These are phyloP conservation scores for Euproctis similis DNA, from an alignment of 2,888 invertebrate genomes.

Conservation along the genomic window DNA sequence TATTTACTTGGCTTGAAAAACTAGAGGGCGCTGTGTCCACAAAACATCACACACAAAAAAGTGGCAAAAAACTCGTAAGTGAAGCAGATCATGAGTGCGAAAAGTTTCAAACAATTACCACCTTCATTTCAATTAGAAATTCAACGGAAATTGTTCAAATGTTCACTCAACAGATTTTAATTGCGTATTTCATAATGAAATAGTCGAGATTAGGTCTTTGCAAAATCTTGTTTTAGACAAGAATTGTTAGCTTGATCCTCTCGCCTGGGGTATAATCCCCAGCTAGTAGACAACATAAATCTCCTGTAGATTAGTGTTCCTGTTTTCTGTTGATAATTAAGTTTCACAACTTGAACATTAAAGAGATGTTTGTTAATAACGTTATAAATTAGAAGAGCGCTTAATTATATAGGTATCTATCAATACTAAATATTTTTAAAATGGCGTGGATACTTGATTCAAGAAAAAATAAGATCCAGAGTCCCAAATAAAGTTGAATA, in stretches of 20 bases:
- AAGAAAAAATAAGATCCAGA: too few species aligned
- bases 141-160: conserved; percentile 5
- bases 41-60: too few species aligned
- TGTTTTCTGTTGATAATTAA: conserved; percentile 19
- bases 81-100: too few species aligned
- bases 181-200: conserved; percentile 10
- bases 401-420: conserved; percentile 1
- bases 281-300: conserved; percentile 22
- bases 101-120: too few species aligned
- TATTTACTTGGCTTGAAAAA: too few species aligned
- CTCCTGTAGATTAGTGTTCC: conserved; percentile 21
- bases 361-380: background rate
- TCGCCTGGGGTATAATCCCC: conserved; percentile 16
- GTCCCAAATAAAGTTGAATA: too few species aligned
- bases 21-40: too few species aligned
- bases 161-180: conserved; percentile 10
- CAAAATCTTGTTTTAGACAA: conserved; percentile 10
- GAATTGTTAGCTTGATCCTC: conserved; percentile 23
- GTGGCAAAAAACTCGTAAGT: too few species aligned
- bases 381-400: too few species aligned
- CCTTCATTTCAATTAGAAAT: conserved; percentile 4
- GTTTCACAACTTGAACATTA: conserved; percentile 7
- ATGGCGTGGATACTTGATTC: background rate
- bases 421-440: background rate
- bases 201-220: conserved; percentile 10